Percentiles rank a stretch among this genome's conserved stretches.
phyloP scores from a whole-genome alignment of 2,113 vertebrate genomes.

The Caretta caretta region DNA sequence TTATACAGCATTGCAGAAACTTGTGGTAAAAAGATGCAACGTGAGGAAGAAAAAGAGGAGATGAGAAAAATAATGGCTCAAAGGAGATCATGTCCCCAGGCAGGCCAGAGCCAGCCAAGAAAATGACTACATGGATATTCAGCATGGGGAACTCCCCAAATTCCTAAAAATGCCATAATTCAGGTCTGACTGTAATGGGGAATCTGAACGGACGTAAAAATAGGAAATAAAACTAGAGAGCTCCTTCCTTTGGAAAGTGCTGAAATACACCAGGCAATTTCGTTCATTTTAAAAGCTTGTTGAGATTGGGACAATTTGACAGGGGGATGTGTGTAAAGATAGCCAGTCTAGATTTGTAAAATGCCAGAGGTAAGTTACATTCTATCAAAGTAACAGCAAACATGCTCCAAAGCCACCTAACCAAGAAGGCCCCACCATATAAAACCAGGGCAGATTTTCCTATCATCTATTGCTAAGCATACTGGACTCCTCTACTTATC shows the following conservation, averaged over 20 bases:
- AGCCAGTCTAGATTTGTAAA: background rate
- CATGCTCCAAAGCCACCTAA: background rate
- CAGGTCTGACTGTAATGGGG: background rate
- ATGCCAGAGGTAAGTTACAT: background rate
- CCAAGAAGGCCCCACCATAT: background rate
- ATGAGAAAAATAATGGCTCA: background rate
- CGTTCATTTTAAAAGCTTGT: background rate
- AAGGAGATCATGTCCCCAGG: background rate
- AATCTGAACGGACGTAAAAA: background rate
- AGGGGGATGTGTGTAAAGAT: background rate
- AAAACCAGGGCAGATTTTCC: background rate
- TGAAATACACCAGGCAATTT: background rate
- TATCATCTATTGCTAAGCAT: background rate
- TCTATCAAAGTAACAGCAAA: background rate
- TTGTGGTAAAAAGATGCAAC: background rate
- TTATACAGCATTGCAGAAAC: background rate
- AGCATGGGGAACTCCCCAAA: background rate
- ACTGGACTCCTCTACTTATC: background rate
- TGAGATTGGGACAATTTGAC: background rate
- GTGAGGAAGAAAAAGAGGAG: background rate
- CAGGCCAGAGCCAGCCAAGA: accelerated
- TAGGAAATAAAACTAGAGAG: background rate
- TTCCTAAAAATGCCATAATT: background rate
- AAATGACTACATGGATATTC: background rate
- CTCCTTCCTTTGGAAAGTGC: background rate